Conservation (phyloP, 2,113 vertebrate species). For the Tetrax tetrax region DNA sequence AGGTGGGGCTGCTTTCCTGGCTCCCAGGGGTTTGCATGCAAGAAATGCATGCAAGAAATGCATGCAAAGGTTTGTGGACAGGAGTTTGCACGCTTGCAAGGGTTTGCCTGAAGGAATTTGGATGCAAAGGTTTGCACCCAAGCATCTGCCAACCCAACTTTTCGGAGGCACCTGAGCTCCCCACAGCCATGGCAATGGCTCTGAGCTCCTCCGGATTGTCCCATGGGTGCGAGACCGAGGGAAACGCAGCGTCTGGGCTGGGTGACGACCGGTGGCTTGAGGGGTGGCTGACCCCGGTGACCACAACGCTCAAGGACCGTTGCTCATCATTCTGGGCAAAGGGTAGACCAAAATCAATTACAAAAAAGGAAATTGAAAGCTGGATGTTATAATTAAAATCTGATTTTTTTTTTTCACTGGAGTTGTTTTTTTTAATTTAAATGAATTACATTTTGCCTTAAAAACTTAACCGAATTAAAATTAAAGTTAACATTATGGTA, state of each 20-base stretch:
- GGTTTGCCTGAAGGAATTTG: too few relatives aligned
- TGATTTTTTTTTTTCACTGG: neutral
- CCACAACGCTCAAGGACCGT: neutral
- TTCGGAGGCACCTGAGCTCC: neutral
- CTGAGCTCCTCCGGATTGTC: neutral
- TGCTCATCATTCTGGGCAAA: neutral
- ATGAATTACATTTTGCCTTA: neutral
- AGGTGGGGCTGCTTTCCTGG: neutral
- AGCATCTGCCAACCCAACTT: neutral
- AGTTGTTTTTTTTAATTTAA: neutral
- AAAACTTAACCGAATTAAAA: conserved; percentile 24
- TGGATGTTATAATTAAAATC: conserved; percentile 7
- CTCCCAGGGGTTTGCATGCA: neutral
- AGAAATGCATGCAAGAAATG: neutral
- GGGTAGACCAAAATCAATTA: neutral
- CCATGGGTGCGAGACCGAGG: neutral
- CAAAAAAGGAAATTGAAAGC: neutral
- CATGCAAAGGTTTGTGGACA: too few relatives aligned
- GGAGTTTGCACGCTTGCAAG: neutral
- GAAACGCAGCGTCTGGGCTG: accelerated
- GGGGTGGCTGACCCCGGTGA: neutral
- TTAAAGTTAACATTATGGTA: conserved; percentile 8
- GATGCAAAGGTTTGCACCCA: accelerated
- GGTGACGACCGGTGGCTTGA: neutral
- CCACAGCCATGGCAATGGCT: accelerated